Base-by-base conservation (phyloP, 2,113 vertebrate genomes). In the Pyxicephalus adspersus region DNA sequence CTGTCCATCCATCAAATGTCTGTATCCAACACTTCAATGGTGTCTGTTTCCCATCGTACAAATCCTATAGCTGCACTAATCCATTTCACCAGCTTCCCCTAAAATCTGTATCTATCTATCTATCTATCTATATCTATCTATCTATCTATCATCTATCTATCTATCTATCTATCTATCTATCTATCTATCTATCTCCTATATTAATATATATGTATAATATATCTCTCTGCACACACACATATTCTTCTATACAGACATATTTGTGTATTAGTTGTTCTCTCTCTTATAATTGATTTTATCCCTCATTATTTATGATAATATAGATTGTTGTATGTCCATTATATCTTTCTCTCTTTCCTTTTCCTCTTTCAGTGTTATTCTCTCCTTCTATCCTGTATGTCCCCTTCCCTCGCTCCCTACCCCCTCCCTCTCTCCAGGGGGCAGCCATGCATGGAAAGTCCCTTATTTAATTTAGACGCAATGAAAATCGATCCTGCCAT, bases 401-500 rank as follows among this genome's bases (percentile, higher is more conserved):
- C 86, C 82, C 81, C 68, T 5, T 34, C 80, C 65, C 86, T 90
- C 84, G 83, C 85, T 80, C 85, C 83, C 77, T 34, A 38, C 79
- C 29, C 66, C 84, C 80, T 85, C 88, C 89, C 89, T 86, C 86
- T 87, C 89, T 90, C 81, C 87, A 79, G 83, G 91, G 64, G 85
- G 87, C 90, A 91, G 90, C 90, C 91, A 91, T 93, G 85, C 85
- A 86, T 86, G 83, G 83, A 83, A 86, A 84, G 82, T 85, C 81
- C 85, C 84, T 95, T 94, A 95, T 95, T 95, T 95, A 95, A 95
- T 95, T 95, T 95, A 95, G 94, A 94, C 93, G 93, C 94, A 93
- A 94, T 92, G 93, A 94, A 95, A 95, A 95, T 95, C 94, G 93
- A 95, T 95, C 91, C 94, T 95, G 94, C 94, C 94, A 95, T 94